These are phyloP conservation scores for Elachura formosa DNA, from an alignment of 2,113 vertebrate genomes.

Conservation along the genomic window DNA sequence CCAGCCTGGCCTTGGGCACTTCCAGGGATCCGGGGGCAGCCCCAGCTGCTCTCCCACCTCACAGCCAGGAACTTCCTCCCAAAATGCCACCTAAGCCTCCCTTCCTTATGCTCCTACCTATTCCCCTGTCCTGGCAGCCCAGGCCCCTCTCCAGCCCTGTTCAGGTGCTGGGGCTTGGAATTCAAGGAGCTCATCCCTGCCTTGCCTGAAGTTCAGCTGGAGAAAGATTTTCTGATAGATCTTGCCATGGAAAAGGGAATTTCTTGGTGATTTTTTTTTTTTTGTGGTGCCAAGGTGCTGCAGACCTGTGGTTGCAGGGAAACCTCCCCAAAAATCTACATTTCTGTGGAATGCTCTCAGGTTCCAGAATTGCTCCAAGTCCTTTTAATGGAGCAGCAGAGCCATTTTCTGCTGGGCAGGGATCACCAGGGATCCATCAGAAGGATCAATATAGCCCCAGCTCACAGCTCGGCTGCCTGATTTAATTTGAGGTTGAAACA, in stretches of 20 bases:
- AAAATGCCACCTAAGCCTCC: background rate
- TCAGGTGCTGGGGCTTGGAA: background rate
- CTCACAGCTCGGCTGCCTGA: fast-evolving
- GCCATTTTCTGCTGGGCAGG: background rate
- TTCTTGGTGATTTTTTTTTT: background rate
- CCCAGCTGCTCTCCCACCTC: background rate
- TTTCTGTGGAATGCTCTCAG: background rate
- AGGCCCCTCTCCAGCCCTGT: background rate
- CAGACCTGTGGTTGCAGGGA: background rate
- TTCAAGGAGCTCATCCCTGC: background rate
- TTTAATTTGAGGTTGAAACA: background rate
- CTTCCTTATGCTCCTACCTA: background rate
- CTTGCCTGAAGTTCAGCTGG: background rate
- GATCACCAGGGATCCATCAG: fast-evolving
- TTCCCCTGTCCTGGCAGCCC: background rate
- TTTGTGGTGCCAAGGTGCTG: background rate
- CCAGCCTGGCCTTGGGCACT: too few relatives aligned
- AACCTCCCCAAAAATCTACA: fast-evolving
- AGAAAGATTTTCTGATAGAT: background rate
- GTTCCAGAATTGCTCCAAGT: background rate
- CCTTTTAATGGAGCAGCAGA: background rate
- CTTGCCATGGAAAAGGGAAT: background rate
- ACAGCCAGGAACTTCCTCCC: background rate
- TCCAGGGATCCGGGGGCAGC: too few relatives aligned
- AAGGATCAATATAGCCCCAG: background rate